phyloP scores from a whole-genome alignment of 2,113 vertebrate species.

The Steatornis caripensis region DNA sequence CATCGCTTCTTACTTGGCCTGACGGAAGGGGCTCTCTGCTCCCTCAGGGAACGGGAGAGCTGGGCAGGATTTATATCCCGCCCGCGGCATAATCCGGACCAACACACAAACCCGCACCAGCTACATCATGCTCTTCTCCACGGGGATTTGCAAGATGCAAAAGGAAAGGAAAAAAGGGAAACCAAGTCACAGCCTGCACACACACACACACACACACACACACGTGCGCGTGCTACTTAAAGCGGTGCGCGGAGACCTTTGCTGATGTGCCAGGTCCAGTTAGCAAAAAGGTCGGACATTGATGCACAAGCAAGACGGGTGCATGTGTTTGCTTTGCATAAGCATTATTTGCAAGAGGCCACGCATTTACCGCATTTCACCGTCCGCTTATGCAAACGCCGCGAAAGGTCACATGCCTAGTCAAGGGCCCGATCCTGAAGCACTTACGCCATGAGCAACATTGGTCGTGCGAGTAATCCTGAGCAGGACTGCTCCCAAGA shows the following conservation, averaged over 20 bases:
- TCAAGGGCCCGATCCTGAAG: neutral
- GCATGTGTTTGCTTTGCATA: conserved; percentile 41
- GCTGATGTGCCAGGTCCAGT: neutral
- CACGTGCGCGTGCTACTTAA: neutral
- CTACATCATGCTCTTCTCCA: conserved; percentile 18
- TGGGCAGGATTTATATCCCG: neutral
- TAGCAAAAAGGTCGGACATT: neutral
- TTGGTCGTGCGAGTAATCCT: neutral
- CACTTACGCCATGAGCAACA: neutral
- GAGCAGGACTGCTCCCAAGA: neutral
- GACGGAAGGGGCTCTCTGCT: neutral
- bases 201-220: neutral
- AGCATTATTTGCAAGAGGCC: neutral
- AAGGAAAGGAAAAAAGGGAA: neutral
- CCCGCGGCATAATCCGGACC: neutral
- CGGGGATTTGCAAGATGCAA: neutral
- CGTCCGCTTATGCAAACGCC: conserved; percentile 22
- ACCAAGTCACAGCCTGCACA: neutral
- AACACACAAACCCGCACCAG: fast-evolving
- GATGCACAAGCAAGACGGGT: neutral
- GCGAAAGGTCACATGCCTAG: neutral
- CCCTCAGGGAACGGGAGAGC: neutral
- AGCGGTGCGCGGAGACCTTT: neutral
- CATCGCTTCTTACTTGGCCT: neutral
- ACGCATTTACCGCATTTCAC: neutral